A percentile compares a stretch with the other conserved stretches of the same genome.
Evolutionary conservation across 1,140 invertebrate species (phyloP).

Genomic region (Belonocnema kinseyi): DNA sequence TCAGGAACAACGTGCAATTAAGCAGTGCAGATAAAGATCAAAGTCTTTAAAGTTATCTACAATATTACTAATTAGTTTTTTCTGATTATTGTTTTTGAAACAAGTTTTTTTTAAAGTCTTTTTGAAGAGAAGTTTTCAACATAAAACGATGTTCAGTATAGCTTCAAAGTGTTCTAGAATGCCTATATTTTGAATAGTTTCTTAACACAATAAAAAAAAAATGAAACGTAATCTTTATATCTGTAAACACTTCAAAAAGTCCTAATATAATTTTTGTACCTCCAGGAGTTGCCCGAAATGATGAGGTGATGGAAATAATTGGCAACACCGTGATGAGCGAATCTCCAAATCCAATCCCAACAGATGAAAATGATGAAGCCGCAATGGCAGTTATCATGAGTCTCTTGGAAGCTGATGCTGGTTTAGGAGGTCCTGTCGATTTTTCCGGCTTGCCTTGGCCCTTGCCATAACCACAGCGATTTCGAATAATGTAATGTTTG

Average conservation of each 20-base stretch:
- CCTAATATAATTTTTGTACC: neutral
- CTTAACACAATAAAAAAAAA: constrained; percentile 4
- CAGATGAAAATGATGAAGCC: constrained; percentile 90
- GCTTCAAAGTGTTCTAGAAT: too few relatives aligned
- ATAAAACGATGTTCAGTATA: too few relatives aligned
- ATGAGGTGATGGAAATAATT: constrained; percentile 80
- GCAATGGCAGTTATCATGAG: constrained; percentile 96
- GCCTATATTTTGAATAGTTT: neutral
- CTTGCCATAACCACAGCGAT: constrained; percentile 77
- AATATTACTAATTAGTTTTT: constrained; percentile 67
- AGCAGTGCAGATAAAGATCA: constrained; percentile 71
- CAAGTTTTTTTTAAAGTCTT: too few relatives aligned
- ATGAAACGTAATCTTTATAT: neutral
- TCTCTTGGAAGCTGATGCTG: constrained; percentile 86
- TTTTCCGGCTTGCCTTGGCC: constrained; percentile 93
- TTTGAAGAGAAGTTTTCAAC: too few relatives aligned
- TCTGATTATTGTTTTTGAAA: constrained; percentile 39
- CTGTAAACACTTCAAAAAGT: neutral
- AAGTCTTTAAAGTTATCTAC: constrained; percentile 56
- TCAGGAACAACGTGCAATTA: constrained; percentile 69
- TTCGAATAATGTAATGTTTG: neutral
- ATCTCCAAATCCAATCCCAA: constrained; percentile 73
- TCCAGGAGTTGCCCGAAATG: constrained; percentile 72
- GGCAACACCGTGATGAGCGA: constrained; percentile 75
- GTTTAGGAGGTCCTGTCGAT: constrained; percentile 87